Base-by-base conservation (phyloP, 2,797 vertebrate species). In the Rhabdophis nuchalis region DNA sequence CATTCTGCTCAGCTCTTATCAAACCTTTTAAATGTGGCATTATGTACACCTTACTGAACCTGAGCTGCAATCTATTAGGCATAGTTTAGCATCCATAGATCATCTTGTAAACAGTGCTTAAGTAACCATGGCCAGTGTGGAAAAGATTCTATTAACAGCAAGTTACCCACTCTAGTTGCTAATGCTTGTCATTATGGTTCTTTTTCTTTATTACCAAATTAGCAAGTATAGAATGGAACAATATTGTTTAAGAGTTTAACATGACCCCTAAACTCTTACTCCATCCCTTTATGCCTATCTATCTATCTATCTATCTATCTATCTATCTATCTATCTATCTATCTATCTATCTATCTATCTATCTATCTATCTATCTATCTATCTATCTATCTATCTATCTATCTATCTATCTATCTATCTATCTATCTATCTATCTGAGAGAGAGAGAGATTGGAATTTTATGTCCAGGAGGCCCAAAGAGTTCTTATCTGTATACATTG, bases 11-110 rank as follows among this genome's bases (percentile, higher is more conserved):
- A 90, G 93, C 91, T 89, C 90, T 86, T 94, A 95, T 96, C 92
- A 95, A 89, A 91, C 95, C 93, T 94, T 96, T 96, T 95, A 96
- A 96, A 96, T 93, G 91, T 93, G 91, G 93, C 95, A 92, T 68
- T 94, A 93, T 94, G 90, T 87, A 89, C 60, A 92, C 68, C 13
- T 89, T 95, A 93, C 90, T 94, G 93, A 94, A 93, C 95, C 87
- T 88, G 41, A 13, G 90, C 88, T 57, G 93, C 87, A 25, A 50
- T 92, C 77, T 72, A 25, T 58, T 5, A 88, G 91, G 92, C 56
- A 85, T 0, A 0, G 86, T 93, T 93, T 61, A 93, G 54, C 77
- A 88, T 90, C 94, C 87, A 46, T 0, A 25, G 93, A 61, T 46
- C 89, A 0, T 0, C 61, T 89, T 93, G 12, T 91, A 92, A 91